Conservation (phyloP, 2,797 vertebrate species). For the Falco biarmicus region DNA sequence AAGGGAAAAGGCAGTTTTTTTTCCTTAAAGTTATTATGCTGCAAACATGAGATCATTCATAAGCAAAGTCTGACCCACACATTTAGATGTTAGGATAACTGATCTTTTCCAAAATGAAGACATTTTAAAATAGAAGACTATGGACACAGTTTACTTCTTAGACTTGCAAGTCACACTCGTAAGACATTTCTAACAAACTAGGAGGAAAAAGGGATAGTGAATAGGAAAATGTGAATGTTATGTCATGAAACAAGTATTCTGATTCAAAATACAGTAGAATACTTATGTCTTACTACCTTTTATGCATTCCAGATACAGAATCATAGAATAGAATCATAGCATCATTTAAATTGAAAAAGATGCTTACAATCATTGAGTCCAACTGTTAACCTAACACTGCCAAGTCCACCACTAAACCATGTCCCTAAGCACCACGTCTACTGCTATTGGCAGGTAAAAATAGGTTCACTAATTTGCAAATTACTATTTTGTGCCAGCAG, state of each 20-base stretch:
- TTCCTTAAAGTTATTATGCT: background rate
- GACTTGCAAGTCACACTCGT: background rate
- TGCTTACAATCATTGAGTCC: fast-evolving
- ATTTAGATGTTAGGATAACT: background rate
- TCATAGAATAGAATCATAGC: background rate
- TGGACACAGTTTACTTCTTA: background rate
- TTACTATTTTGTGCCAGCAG: background rate
- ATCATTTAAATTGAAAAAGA: background rate
- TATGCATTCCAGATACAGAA: background rate
- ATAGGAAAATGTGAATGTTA: background rate
- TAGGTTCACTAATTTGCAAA: background rate
- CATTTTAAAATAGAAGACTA: background rate
- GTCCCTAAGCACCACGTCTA: background rate
- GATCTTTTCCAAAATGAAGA: background rate
- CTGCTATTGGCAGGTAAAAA: background rate
- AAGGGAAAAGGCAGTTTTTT: background rate
- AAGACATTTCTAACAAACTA: background rate
- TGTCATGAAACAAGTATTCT: background rate
- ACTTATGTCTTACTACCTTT: background rate
- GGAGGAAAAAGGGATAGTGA: background rate
- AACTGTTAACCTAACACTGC: fast-evolving
- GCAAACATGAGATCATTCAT: background rate
- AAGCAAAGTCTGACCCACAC: background rate
- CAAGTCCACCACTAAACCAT: background rate
- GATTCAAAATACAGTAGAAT: background rate